Evolutionary conservation across 2,797 vertebrate species (phyloP).

Genomic region (Sebastes steindachneri): DNA sequence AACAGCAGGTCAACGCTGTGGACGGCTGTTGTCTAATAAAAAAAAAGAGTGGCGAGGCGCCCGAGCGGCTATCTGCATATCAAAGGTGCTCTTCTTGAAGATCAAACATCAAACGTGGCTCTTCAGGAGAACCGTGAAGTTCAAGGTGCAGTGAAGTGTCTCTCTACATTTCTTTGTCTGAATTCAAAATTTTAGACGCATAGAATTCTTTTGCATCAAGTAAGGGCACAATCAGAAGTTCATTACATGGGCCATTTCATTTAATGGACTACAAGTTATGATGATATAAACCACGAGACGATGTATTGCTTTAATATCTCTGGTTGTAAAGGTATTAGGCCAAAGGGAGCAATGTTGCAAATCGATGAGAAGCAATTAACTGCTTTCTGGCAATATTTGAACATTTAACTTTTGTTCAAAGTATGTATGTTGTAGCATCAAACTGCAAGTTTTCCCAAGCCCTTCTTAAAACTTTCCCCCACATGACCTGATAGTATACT

Average conservation of each 20-base stretch:
- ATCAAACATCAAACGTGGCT: slow-evolving; percentile 43
- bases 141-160: slow-evolving; percentile 18
- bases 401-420: too few species aligned
- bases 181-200: background rate
- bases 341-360: background rate
- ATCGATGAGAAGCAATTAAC: background rate
- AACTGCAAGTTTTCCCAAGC: too few species aligned
- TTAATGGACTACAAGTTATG: background rate
- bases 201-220: background rate
- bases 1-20: background rate
- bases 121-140: slow-evolving; percentile 22
- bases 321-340: background rate
- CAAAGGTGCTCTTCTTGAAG: slow-evolving; percentile 61
- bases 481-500: too few species aligned
- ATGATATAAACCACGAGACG: background rate
- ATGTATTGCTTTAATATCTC: background rate
- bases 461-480: rapidly evolving
- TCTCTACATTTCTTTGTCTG: slow-evolving; percentile 1
- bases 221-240: background rate
- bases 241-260: background rate
- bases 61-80: slow-evolving; percentile 53
- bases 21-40: slow-evolving; percentile 47
- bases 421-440: background rate
- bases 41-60: background rate
- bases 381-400: background rate